Base-by-base conservation (phyloP, 1,140 invertebrate genomes). In the Pogonomyrmex barbatus region DNA sequence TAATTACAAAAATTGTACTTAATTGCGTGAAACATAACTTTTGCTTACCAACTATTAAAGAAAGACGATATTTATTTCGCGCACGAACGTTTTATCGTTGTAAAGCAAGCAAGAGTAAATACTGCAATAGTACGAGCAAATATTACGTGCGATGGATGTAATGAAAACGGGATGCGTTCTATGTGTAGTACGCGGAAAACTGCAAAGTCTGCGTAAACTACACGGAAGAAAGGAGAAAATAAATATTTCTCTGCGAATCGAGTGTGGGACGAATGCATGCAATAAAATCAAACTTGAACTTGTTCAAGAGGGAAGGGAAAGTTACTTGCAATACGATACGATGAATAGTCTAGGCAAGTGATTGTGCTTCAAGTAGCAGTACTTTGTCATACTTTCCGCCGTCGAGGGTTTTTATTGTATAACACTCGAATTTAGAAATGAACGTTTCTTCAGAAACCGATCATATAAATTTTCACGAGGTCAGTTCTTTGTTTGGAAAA, bases 211-310 rank as follows among this genome's bases (percentile, higher is more conserved):
- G 67, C 24, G 42, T 83, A 75, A 81, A 67, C 63, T 50, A 14
- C 17, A 39, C 17, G 1, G n/a, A 39, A 56, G 30, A 73, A 83
- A 73, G 54, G 42, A 60, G 30, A 73, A 17, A 73, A 24, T 42
- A 73, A 60, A 60, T 83, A 83, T 83, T 60, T 60, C 24, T 58
- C 12, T 30, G 42, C n/a, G 10, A 62, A 33, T 36, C 30, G 67
- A 45, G 45, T 47, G 67, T 30, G 2, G 54, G 42, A 30, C 17
- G 68, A 60, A 83, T 75, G 52, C 52, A 47, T 73, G 79, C 54
- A 47, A 83, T 83, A 83, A 83, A 83, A 83, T 83, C 58, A 50
- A 83, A 83, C 47, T 82, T 60, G 54, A 82, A 82, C 54, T 73
- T 60, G 45, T 56, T 83, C 30, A 33, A 47, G 68, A 60, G 42